These are phyloP conservation scores for Callyntrura guangdongensis DNA, from an alignment of 2,888 invertebrate species.

Conservation along the genomic window DNA sequence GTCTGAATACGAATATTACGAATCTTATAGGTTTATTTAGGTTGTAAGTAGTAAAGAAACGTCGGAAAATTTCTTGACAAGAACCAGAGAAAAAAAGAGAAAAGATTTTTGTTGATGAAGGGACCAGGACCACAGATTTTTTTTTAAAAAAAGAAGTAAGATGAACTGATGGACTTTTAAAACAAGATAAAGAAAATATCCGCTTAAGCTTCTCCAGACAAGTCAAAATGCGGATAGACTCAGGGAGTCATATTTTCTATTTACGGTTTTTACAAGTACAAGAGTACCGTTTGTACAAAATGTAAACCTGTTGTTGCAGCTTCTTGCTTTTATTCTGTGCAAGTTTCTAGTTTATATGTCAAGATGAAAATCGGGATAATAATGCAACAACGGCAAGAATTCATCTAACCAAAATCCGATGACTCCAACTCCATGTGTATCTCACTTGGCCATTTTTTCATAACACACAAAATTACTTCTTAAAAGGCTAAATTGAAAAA, in stretches of 20 bases:
- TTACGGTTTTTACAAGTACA: neutral
- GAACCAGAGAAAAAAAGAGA: conserved; percentile 39
- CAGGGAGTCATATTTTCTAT: neutral
- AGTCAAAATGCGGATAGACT: neutral
- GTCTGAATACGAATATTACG: neutral
- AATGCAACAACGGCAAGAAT: neutral
- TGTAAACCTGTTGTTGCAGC: conserved; percentile 50
- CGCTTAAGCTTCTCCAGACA: neutral
- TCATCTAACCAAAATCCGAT: conserved; percentile 44
- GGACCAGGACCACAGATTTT: conserved; percentile 13
- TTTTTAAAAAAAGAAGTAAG: neutral
- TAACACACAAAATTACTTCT: neutral
- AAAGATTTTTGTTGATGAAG: conserved; percentile 64
- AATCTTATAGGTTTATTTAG: too few relatives aligned
- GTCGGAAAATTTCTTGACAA: conserved; percentile 68
- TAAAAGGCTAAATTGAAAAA: neutral
- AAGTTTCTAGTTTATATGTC: neutral
- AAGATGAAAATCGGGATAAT: conserved; percentile 58
- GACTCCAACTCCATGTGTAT: too few relatives aligned
- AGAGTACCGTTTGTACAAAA: conserved; percentile 2
- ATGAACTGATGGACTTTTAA: conserved; percentile 36
- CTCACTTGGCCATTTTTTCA: neutral
- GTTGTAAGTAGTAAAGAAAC: conserved; percentile 51
- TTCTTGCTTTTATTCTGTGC: conserved; percentile 9
- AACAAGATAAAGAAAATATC: conserved; percentile 38